phyloP scores from a whole-genome alignment of 2,888 invertebrate species.

The Piscicola geometra region DNA sequence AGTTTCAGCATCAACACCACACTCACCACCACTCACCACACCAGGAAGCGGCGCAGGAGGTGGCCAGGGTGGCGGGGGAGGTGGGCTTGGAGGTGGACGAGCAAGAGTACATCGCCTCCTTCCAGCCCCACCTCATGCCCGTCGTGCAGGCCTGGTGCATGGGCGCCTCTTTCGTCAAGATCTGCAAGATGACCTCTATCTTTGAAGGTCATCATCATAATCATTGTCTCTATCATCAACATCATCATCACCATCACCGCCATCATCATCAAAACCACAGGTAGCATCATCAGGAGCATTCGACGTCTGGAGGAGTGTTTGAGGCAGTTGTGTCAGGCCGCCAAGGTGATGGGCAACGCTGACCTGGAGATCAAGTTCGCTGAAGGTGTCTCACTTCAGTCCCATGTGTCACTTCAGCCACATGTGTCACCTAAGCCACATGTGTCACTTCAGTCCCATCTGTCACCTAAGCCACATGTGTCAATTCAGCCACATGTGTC shows the following conservation, averaged over 20 bases:
- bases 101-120: conserved; percentile 81
- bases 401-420: no score
- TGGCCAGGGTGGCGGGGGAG: conserved; percentile 63
- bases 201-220: conserved; percentile 52
- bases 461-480: no score
- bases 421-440: no score
- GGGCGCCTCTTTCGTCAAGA: conserved; percentile 80
- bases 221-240: no score
- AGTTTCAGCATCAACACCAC: no score
- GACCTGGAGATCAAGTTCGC: conserved; percentile 93
- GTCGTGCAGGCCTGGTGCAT: conserved; percentile 93
- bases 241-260: conserved; percentile 69
- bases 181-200: conserved; percentile 67
- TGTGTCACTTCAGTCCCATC: no score
- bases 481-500: no score
- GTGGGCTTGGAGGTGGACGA: conserved; percentile 66
- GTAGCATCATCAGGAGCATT: conserved; percentile 84
- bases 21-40: background rate
- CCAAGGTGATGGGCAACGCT: conserved; percentile 91
- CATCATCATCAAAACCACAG: conserved; percentile 53
- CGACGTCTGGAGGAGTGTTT: conserved; percentile 89
- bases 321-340: conserved; percentile 88
- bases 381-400: no score
- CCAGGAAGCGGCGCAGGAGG: conserved; percentile 68
- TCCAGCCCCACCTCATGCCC: conserved; percentile 93